Evolutionary conservation across 2,888 invertebrate genomes (phyloP), one percentile per base, ranked within the genome.

Genomic region (Balanococcus diminutus): DNA sequence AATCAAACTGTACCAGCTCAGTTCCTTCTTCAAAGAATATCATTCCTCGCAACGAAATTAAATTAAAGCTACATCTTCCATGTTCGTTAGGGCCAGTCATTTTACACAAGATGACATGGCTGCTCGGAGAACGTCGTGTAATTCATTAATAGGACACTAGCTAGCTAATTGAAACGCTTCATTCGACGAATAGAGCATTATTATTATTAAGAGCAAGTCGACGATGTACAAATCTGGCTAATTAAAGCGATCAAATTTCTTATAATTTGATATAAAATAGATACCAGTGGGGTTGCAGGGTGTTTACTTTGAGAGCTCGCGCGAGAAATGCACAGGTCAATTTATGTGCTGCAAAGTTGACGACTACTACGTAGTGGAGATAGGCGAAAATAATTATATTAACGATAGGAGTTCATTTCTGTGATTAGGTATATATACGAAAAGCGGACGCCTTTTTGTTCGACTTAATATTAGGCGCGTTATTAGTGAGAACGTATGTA

Each of bases 401-500:
- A 72, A 72, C 28, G 31, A 72, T 31, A 72, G 72, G 72, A 56
- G 22, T 19, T 39, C 39, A 11, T 39, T 39, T 39, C 39, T 39
- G 39, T 39, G 5, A 39, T 39, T 39, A 72, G 31, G 25, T 72
- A n/a, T n/a, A n/a, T n/a, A n/a, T n/a, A 72, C 28, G 31, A 72
- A 28, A 25, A 11, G 31, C 16, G 14, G 42, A 16, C n/a, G n/a
- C n/a, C 72, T 72, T 72, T 72, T 72, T 28, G 72, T 72, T 31
- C 28, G 72, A 72, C 72, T 72, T 28, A 25, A 72, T 72, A 72
- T 72, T 31, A 72, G 14, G 42, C 25, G 72, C 25, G 72, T 72
- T 72, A 72, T 72, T 72, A 72, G 72, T 25, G 6, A 56, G 56
- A 72, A 28, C 72, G 72, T 72, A 72, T 72, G 72, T 72, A 72